These are phyloP conservation scores for Pocillopora damicornis DNA, from an alignment of 64 coral and sea anemone species.

Conservation along the genomic window DNA sequence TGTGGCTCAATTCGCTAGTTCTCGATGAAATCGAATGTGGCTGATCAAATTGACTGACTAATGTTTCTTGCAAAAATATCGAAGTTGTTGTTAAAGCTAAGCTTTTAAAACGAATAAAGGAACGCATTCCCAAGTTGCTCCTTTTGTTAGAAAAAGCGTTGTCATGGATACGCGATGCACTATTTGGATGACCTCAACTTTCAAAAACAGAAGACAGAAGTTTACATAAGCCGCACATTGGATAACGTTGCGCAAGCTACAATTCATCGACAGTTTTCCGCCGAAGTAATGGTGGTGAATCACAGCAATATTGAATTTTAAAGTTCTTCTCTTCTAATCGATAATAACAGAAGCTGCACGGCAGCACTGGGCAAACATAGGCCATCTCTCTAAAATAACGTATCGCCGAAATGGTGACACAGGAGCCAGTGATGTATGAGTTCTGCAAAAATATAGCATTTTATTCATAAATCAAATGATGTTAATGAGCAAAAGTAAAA, in stretches of 20 bases:
- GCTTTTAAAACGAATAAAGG: not conserved
- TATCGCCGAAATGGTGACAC: no score
- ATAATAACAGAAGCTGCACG: no score
- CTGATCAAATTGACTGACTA: not conserved
- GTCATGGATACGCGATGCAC: conserved; percentile 17
- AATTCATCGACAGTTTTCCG: not conserved
- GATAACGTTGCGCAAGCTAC: not conserved
- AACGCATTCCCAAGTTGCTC: not conserved
- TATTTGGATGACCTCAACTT: not conserved
- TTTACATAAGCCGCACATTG: not conserved
- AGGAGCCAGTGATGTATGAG: no score
- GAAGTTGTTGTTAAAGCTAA: conserved; percentile 1
- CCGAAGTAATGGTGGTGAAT: no score
- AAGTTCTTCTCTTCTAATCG: no score
- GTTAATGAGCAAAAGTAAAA: no score
- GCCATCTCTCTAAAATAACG: no score
- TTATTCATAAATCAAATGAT: no score
- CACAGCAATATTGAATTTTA: no score
- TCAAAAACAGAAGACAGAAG: not conserved
- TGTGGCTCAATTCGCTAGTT: not conserved
- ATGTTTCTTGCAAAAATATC: not conserved
- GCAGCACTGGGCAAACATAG: no score
- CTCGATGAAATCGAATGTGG: not conserved
- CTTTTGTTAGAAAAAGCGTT: not conserved
- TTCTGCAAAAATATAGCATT: no score